Base-by-base conservation (phyloP, 2,113 vertebrate species). In the Rattus norvegicus region DNA sequence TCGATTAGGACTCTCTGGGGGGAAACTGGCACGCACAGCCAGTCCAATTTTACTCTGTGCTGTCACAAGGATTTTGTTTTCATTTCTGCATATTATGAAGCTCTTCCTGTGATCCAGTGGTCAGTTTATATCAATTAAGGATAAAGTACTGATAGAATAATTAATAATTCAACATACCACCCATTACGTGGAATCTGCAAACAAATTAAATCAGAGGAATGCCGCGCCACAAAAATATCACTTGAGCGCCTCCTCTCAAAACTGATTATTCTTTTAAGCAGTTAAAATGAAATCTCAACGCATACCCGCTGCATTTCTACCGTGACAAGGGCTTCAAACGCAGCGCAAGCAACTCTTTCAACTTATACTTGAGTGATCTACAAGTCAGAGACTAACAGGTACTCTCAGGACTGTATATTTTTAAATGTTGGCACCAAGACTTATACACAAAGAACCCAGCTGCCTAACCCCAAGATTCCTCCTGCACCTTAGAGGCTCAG, bases 81-180 rank as follows among this genome's bases (percentile, higher is more conserved):
- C 43, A 73, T 80, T n/a, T 67, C 52, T 91, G 24, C n/a, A 7
- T 39, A 75, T 65, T 63, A 67, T 88, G 30, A 87, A 39, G 16
- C 79, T 94, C 43, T 54, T 94, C 77, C 54, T n/a, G 6, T 56
- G 56, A 93, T 72, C 24, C 47, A 47, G 12, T 39, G 28, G 20
- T 33, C 92, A 94, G 90, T 93, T 69, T 92, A 52, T 80, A 96
- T 80, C 77, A 92, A 65, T 77, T 84, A 88, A 92, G 5, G 17
- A 56, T 67, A 73, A 96, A 89, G 96, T 56, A 30, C 13, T 95
- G 75, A 65, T 95, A 65, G 92, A 88, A 88, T 89, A 91, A 95
- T 89, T 36, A 94, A 81, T 83, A 94, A 89, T 79, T 92, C 22
- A 67, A 13, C 20, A 70, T 85, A 56, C 6, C 54, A 77, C 33